These are phyloP conservation scores for Lepeophtheirus salmonis DNA, from an alignment of 1,140 invertebrate genomes.

Conservation along the genomic window DNA sequence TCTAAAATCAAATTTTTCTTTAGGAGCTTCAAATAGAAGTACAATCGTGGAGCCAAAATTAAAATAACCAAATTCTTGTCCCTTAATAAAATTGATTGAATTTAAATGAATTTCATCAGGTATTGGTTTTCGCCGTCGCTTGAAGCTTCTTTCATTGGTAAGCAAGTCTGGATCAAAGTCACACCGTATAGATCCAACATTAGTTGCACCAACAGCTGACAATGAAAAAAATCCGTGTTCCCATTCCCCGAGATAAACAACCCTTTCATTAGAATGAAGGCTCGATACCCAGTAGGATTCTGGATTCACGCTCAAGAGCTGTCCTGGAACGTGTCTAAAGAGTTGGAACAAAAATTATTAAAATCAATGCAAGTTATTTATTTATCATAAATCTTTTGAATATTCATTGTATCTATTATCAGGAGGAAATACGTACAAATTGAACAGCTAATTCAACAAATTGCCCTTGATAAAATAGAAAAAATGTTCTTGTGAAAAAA, in stretches of 20 bases:
- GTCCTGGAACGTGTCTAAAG: slow-evolving; percentile 41
- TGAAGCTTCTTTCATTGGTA: slow-evolving; percentile 11
- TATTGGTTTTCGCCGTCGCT: neutral
- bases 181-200: slow-evolving; percentile 91
- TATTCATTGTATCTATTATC: too few species aligned
- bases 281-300: slow-evolving; percentile 48
- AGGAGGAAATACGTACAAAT: too few species aligned
- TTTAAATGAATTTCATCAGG: neutral
- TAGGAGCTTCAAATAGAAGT: slow-evolving; percentile 84
- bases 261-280: slow-evolving; percentile 83
- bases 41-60: slow-evolving; percentile 95
- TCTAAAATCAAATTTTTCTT: slow-evolving; percentile 37
- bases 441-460: too few species aligned
- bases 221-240: slow-evolving; percentile 91
- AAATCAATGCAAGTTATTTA: too few species aligned
- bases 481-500: too few species aligned
- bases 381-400: too few species aligned
- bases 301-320: slow-evolving; percentile 83
- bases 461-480: too few species aligned
- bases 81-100: slow-evolving; percentile 37
- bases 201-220: slow-evolving; percentile 91
- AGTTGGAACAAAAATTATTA: too few species aligned
- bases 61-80: slow-evolving; percentile 85
- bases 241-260: slow-evolving; percentile 75
- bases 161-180: slow-evolving; percentile 25